Conservation (phyloP, 1,140 invertebrate species). For the Akabosia matsudoensis region DNA sequence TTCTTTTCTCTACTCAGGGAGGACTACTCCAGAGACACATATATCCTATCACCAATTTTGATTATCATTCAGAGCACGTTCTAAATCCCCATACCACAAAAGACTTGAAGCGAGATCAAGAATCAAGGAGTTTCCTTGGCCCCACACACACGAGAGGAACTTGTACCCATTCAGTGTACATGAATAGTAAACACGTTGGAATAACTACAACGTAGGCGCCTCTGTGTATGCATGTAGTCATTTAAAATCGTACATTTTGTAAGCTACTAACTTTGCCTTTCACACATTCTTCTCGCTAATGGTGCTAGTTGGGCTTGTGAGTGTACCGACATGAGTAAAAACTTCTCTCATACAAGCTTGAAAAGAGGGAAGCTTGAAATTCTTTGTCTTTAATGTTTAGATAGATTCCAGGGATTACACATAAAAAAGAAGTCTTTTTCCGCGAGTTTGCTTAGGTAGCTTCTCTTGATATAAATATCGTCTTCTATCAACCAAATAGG, state of each 20-base stretch:
- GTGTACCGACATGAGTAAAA: not conserved
- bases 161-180: not conserved
- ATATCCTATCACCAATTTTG: conserved; percentile 15
- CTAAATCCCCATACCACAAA: conserved; percentile 21
- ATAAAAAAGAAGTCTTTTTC: too few relatives aligned
- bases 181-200: too few relatives aligned
- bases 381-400: conserved; percentile 1
- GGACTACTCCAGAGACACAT: conserved; percentile 8
- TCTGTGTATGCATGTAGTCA: too few relatives aligned
- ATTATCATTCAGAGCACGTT: conserved; percentile 17
- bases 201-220: too few relatives aligned
- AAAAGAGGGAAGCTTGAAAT: conserved; percentile 5
- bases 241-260: too few relatives aligned
- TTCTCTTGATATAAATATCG: too few relatives aligned
- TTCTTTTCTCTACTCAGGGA: too few relatives aligned
- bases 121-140: conserved; percentile 18
- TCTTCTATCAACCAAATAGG: too few relatives aligned
- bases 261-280: not conserved
- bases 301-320: not conserved
- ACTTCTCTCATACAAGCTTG: not conserved
- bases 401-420: too few relatives aligned
- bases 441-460: too few relatives aligned
- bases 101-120: conserved; percentile 23
- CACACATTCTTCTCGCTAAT: not conserved
- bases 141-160: conserved; percentile 5